Conservation (phyloP, 2,113 vertebrate genomes). For the Pluvianellus socialis region DNA sequence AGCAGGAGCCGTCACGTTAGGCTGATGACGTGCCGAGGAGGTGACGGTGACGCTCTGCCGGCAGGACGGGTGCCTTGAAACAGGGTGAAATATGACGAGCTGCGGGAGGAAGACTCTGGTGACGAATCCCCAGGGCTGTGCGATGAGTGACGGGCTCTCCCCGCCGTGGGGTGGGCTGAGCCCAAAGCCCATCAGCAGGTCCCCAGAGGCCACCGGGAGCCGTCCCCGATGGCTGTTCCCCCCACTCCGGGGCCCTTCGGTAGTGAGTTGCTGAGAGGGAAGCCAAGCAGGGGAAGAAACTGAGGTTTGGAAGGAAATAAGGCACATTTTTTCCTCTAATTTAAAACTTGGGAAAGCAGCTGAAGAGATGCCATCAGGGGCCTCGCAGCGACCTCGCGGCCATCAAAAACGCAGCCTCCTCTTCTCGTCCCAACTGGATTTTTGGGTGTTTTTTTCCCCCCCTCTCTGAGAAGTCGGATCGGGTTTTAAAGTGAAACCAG, state of each 20-base stretch:
- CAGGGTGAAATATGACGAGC: rapidly evolving
- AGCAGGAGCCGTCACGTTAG: rapidly evolving
- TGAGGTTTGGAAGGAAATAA: constrained; percentile 32
- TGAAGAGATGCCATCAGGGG: constrained; percentile 57
- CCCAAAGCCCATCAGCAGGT: neutral
- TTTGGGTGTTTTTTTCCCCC: neutral
- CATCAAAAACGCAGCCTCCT: neutral
- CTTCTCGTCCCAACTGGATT: neutral
- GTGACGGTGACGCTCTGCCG: neutral
- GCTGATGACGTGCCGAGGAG: neutral
- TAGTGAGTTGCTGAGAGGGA: rapidly evolving
- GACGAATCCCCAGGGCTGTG: neutral
- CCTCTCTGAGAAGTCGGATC: neutral
- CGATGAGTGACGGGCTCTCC: neutral
- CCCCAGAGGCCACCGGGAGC: neutral
- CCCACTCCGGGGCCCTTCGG: rapidly evolving
- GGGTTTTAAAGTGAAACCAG: neutral
- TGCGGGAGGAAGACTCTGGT: neutral
- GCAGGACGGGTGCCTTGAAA: neutral
- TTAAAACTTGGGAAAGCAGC: constrained; percentile 39
- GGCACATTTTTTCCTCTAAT: constrained; percentile 37
- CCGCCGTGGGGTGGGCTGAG: neutral
- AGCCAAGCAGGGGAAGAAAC: neutral
- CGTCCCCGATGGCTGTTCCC: rapidly evolving
- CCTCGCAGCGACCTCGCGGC: constrained; percentile 3